These are phyloP conservation scores for Heliconius melpomene DNA, from an alignment of 1,140 invertebrate genomes.

Conservation along the genomic window DNA sequence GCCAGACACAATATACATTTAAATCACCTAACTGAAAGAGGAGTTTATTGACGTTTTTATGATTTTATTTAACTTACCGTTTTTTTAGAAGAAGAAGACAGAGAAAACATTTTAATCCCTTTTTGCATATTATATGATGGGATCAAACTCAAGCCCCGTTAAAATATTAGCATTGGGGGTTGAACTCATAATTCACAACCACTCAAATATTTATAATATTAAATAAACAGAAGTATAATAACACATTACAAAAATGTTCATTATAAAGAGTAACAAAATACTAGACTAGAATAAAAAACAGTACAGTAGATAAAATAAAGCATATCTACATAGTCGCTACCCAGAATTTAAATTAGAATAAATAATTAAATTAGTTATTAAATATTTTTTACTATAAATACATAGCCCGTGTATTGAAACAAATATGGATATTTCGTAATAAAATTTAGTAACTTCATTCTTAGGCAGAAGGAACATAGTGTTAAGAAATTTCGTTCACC, in stretches of 20 bases:
- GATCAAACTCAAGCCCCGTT: not conserved
- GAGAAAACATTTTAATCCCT: no score
- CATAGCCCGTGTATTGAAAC: not conserved
- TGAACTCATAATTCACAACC: no score
- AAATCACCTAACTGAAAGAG: no score
- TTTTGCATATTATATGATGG: not conserved
- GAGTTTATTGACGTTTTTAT: no score
- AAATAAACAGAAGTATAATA: not conserved
- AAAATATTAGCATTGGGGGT: no score
- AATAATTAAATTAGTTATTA: not conserved
- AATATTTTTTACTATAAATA: not conserved
- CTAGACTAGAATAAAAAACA: not conserved
- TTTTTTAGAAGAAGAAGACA: no score
- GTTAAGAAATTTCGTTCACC: no score
- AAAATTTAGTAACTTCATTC: no score
- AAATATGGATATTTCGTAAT: not conserved
- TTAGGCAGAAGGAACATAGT: no score
- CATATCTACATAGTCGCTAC: not conserved
- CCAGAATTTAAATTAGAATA: not conserved
- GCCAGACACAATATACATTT: no score
- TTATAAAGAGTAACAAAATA: not conserved
- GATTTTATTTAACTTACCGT: no score
- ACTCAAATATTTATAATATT: not conserved
- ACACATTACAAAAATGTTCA: no score
- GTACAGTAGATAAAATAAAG: not conserved